Conservation (phyloP, 2,888 invertebrate genomes). For the Oscheius sp. region DNA sequence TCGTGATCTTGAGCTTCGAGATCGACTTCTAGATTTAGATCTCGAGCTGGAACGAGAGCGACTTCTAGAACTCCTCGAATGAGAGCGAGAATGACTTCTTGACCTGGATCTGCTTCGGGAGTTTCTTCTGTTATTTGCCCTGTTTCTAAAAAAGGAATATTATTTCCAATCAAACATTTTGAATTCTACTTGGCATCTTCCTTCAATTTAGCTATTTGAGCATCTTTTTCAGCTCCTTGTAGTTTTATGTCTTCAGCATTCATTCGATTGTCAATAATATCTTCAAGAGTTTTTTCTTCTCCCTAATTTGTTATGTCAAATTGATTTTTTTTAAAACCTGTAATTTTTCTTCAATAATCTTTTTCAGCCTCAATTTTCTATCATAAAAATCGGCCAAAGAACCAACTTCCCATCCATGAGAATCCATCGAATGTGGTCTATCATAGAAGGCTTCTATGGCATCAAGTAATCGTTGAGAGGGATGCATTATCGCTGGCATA, state of each 20-base stretch:
- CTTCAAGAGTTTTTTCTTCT: conserved; percentile 50
- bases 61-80: conserved; percentile 4
- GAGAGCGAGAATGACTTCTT: neutral
- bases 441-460: conserved; percentile 93
- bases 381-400: conserved; percentile 97
- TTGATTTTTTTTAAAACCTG: neutral
- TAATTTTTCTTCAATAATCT: conserved; percentile 34
- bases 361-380: conserved; percentile 78
- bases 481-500: conserved; percentile 92
- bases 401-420: conserved; percentile 91
- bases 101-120: conserved; percentile 16
- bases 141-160: conserved; percentile 10
- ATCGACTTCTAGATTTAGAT: conserved; percentile 21
- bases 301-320: conserved; percentile 31
- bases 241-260: conserved; percentile 32
- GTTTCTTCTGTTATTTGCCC: conserved; percentile 3
- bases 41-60: conserved; percentile 28
- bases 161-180: neutral
- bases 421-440: conserved; percentile 88
- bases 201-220: neutral
- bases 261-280: conserved; percentile 47
- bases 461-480: conserved; percentile 87
- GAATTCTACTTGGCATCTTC: conserved; percentile 13
- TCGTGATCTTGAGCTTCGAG: conserved; percentile 22
- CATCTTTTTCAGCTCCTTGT: conserved; percentile 32